phyloP scores from a whole-genome alignment of 2,113 vertebrate species.

The Andinoacara biseriatus region DNA sequence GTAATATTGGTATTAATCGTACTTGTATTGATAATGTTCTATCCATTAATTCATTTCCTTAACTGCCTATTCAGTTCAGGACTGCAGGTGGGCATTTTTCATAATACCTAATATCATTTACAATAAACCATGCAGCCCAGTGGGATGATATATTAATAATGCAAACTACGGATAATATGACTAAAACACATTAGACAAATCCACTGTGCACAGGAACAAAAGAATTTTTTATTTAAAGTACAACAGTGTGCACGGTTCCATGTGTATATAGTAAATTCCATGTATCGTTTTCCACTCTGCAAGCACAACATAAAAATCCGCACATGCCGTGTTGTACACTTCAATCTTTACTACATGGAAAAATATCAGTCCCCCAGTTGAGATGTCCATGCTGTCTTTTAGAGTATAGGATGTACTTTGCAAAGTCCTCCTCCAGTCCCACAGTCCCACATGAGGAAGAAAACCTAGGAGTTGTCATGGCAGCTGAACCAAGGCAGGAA shows the following conservation, averaged over 20 bases:
- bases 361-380: not conserved
- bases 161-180: not conserved
- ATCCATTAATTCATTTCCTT: not conserved
- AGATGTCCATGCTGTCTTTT: slow-evolving; percentile 6
- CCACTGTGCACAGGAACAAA: not conserved
- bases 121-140: not conserved
- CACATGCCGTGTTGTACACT: not conserved
- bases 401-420: slow-evolving; percentile 27
- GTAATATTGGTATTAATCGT: not conserved
- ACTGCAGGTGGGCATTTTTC: not conserved
- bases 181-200: not conserved
- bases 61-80: not conserved
- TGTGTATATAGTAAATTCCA: not conserved
- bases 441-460: slow-evolving; percentile 18
- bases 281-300: not conserved
- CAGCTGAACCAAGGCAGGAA: slow-evolving; percentile 67
- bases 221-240: not conserved
- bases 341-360: not conserved
- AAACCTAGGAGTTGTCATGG: slow-evolving; percentile 70
- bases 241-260: not conserved
- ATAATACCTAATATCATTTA: not conserved
- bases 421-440: slow-evolving; percentile 31
- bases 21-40: not conserved
- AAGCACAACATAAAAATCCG: not conserved
- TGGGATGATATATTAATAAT: not conserved